Evolutionary conservation across 2,113 vertebrate species (phyloP).

Genomic region (Labeo catla): DNA sequence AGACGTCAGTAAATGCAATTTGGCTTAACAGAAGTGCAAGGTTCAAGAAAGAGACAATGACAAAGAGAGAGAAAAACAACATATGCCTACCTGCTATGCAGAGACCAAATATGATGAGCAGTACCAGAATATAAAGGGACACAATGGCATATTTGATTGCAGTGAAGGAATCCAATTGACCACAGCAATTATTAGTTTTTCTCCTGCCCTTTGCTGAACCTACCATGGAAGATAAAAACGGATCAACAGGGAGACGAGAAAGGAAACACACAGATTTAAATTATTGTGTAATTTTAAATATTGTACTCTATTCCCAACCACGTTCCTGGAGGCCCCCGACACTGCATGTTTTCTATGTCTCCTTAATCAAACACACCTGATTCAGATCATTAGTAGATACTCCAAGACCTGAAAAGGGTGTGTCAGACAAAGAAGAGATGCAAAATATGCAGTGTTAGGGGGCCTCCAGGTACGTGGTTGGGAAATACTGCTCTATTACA

Average conservation of each 20-base stretch:
- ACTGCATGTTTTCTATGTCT: no score
- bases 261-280: not conserved
- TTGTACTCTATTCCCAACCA: no score
- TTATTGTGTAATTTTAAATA: no score
- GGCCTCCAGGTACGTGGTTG: no score
- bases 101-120: slow-evolving; percentile 80
- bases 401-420: no score
- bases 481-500: no score
- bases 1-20: not conserved
- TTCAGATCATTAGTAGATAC: no score
- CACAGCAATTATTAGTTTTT: slow-evolving; percentile 74
- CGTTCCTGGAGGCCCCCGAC: no score
- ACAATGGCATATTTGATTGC: slow-evolving; percentile 82
- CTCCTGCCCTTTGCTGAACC: slow-evolving; percentile 71
- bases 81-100: slow-evolving; percentile 76
- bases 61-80: slow-evolving; percentile 2
- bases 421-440: no score
- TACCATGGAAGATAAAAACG: slow-evolving; percentile 58
- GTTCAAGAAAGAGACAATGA: not conserved
- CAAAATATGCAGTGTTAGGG: no score
- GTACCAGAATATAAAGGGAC: slow-evolving; percentile 78
- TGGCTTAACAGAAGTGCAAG: not conserved
- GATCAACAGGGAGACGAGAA: not conserved
- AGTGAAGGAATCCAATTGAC: slow-evolving; percentile 75
- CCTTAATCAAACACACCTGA: no score